These are phyloP conservation scores for Iselma pallidipennis DNA, from an alignment of 2,888 invertebrate species.

Conservation along the genomic window DNA sequence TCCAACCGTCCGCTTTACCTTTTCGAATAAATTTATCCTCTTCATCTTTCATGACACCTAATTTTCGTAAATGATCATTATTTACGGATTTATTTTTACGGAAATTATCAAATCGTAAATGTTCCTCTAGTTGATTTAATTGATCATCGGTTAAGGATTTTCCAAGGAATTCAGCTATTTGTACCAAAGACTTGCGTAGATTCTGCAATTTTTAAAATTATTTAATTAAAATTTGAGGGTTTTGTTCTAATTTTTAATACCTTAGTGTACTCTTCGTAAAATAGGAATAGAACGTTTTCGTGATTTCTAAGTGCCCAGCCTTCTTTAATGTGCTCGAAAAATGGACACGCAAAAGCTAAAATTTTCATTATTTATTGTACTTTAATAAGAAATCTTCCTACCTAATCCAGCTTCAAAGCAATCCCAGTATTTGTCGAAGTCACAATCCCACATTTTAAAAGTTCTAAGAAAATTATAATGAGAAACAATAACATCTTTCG, in stretches of 20 bases:
- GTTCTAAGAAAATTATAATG: slow-evolving; percentile 71
- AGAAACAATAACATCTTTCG: slow-evolving; percentile 80
- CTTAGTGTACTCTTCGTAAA: slow-evolving; percentile 66
- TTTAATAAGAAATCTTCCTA: too few species aligned
- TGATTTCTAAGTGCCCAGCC: slow-evolving; percentile 67
- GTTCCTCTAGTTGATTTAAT: slow-evolving; percentile 64
- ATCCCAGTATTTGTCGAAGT: slow-evolving; percentile 61
- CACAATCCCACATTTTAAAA: slow-evolving; percentile 2
- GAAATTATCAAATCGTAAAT: slow-evolving; percentile 79
- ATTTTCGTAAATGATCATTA: slow-evolving; percentile 64
- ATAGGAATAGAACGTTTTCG: slow-evolving; percentile 70
- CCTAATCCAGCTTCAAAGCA: slow-evolving; percentile 65
- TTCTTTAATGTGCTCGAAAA: slow-evolving; percentile 74
- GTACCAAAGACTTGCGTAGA: slow-evolving; percentile 60
- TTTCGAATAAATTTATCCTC: slow-evolving; percentile 68
- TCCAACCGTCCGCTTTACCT: slow-evolving; percentile 60
- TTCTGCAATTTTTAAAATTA: slow-evolving; percentile 60
- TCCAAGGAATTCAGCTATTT: slow-evolving; percentile 64
- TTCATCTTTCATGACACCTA: slow-evolving; percentile 62
- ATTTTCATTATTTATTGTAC: slow-evolving; percentile 12
- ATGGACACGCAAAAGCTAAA: slow-evolving; percentile 55
- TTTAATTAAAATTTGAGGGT: too few species aligned
- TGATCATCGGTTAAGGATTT: slow-evolving; percentile 62
- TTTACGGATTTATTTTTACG: slow-evolving; percentile 81
- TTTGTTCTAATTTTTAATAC: not conserved